A percentile compares a stretch with the other conserved stretches of the same genome.
Conservation (phyloP, 2,888 invertebrate species). For the Itoplectis maculator region DNA sequence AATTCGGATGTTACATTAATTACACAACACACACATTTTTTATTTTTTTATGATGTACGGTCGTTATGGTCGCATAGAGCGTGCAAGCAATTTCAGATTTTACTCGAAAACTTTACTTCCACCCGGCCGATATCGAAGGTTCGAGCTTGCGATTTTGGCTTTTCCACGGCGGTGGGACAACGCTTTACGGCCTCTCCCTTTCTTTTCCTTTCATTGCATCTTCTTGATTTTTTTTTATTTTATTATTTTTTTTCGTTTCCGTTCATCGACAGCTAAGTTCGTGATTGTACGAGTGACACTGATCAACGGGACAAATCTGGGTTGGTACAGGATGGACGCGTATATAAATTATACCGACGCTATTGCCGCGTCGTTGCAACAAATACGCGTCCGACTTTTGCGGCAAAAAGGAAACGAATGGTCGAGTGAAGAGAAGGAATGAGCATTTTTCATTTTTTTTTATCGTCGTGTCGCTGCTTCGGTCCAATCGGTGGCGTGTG, state of each 20-base stretch:
- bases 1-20: slow-evolving; percentile 16
- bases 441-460: slow-evolving; percentile 3
- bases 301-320: slow-evolving; percentile 69
- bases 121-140: slow-evolving; percentile 67
- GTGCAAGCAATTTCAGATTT: slow-evolving; percentile 70
- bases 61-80: slow-evolving; percentile 62
- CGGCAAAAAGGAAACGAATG: background rate
- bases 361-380: slow-evolving; percentile 6
- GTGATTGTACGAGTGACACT: slow-evolving; percentile 63
- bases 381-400: slow-evolving; percentile 3
- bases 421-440: background rate
- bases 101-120: slow-evolving; percentile 71
- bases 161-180: slow-evolving; percentile 12
- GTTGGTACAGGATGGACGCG: slow-evolving; percentile 44
- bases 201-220: slow-evolving; percentile 12
- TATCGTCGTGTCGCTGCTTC: slow-evolving; percentile 5
- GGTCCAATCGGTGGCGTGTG: background rate
- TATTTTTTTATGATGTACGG: slow-evolving; percentile 48
- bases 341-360: slow-evolving; percentile 7
- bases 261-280: slow-evolving; percentile 16
- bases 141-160: slow-evolving; percentile 57
- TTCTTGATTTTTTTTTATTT: background rate
- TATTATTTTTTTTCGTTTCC: slow-evolving; percentile 4
- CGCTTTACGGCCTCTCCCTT: slow-evolving; percentile 32
- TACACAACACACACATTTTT: slow-evolving; percentile 49